Evolutionary conservation across 2,113 vertebrate species (phyloP), one percentile per base, ranked within the genome.

Genomic region (Gymnorhina tibicen): DNA sequence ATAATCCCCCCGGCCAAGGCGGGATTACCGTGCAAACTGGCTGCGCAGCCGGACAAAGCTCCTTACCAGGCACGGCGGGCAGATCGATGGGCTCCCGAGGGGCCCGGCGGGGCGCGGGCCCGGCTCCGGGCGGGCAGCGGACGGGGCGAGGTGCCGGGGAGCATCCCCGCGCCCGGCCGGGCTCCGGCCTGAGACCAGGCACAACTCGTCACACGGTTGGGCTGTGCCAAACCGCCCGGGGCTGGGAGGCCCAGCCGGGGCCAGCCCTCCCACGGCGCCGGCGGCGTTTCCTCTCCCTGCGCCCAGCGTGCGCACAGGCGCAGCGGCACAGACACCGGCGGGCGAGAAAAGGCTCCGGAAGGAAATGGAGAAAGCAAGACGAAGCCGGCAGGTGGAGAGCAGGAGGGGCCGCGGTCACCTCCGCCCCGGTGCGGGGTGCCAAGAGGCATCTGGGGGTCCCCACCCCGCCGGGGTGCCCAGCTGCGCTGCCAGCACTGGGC

Each of bases 331-430:
- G 77, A 41, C 88, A 81, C 78, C 73, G 85, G 88, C 28, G 60
- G 67, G 91, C 9, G n/a, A 86, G 32, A 77, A 94, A 84, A 76
- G 63, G 82, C 91, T 90, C 96, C 91, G 96, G 96, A 96, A 96
- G 96, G 96, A 96, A 96, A 94, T 32, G 30, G 91, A 93, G 94
- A 95, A 78, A 94, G 91, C 93, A 23, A 93, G 47, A 56, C 66
- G 42, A 44, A 74, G 81, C 35, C 7, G 30, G 85, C 94, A 95
- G 96, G 94, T 95, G 96, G 82, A 69, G 82, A 89, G 74, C 94
- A 74, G 85, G 73, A 93, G 91, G 85, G 91, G 74, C 85, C 3
- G 15, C 11, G 6, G 52, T 47, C 68, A 10, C 74, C 77, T 73
- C 91, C 30, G 1, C 68, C 59, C 49, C 2, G 15, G 12, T 7